phyloP scores from a whole-genome alignment of 2,113 vertebrate species.

The Riparia riparia region DNA sequence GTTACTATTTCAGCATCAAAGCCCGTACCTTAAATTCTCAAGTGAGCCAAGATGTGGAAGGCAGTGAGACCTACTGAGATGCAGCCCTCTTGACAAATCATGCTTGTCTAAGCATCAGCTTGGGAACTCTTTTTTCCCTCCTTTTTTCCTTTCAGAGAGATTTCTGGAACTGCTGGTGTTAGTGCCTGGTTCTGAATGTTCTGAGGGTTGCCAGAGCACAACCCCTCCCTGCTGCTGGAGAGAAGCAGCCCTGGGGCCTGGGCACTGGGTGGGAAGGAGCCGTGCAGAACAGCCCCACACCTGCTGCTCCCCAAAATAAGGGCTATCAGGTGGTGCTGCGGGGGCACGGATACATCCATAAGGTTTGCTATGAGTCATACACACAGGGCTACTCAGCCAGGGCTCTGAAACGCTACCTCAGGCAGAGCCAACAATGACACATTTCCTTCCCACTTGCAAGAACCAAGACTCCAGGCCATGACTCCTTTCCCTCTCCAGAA shows the following conservation, averaged over 20 bases:
- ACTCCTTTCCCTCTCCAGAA: not conserved
- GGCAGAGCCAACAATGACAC: accelerated
- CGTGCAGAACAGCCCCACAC: accelerated
- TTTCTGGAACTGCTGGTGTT: not conserved
- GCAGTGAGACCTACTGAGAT: not conserved
- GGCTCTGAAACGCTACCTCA: not conserved
- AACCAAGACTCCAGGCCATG: not conserved
- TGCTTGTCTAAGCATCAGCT: not conserved
- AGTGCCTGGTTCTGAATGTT: accelerated
- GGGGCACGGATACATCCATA: accelerated
- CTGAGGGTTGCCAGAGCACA: not conserved
- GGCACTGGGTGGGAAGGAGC: not conserved
- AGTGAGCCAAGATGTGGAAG: not conserved
- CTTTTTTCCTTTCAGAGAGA: not conserved
- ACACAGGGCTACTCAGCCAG: not conserved
- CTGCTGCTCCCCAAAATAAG: not conserved
- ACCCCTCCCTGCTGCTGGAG: not conserved
- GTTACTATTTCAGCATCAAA: not conserved
- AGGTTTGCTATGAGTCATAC: not conserved
- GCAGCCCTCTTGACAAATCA: not conserved
- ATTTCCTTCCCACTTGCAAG: not conserved
- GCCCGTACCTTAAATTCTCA: not conserved
- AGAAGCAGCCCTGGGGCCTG: not conserved
- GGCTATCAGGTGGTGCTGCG: not conserved
- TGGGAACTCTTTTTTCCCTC: accelerated